phyloP scores from a whole-genome alignment of 2,888 invertebrate genomes.

The Amiota minor region DNA sequence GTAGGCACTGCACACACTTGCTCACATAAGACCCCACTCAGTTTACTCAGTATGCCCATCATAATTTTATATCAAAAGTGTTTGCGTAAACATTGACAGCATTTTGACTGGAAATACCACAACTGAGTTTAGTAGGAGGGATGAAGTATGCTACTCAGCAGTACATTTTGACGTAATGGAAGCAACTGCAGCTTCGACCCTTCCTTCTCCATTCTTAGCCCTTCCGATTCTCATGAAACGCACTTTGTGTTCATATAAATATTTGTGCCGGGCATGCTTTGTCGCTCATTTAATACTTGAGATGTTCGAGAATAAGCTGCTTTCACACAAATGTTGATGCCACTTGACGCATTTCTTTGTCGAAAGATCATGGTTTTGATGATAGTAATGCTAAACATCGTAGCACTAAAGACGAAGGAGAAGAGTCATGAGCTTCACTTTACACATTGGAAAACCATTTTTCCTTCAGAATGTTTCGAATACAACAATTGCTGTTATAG shows the following conservation, averaged over 20 bases:
- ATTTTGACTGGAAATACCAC: constrained; percentile 50
- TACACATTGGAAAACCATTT: neutral
- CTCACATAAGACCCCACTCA: neutral
- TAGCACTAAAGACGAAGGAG: no score
- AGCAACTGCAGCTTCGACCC: neutral
- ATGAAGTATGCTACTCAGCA: neutral
- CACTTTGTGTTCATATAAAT: neutral
- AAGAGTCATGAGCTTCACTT: no score
- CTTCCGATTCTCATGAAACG: neutral
- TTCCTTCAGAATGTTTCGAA: neutral
- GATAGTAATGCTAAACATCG: no score
- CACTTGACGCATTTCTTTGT: constrained; percentile 13
- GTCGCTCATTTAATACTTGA: constrained; percentile 24
- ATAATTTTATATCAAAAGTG: constrained; percentile 50
- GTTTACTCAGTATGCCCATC: neutral
- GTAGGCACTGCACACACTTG: neutral
- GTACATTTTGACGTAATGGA: constrained; percentile 9
- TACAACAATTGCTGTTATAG: constrained; percentile 21
- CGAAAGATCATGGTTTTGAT: neutral
- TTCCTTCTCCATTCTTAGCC: neutral
- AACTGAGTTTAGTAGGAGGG: constrained; percentile 25
- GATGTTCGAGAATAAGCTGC: constrained; percentile 20
- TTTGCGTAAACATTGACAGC: constrained; percentile 62
- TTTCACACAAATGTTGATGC: constrained; percentile 7
- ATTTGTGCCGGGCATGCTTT: neutral